A percentile compares a stretch with the other conserved stretches of the same genome.
phyloP scores from a whole-genome alignment of 2,113 vertebrate genomes.

The Gorsachius goisagi region DNA sequence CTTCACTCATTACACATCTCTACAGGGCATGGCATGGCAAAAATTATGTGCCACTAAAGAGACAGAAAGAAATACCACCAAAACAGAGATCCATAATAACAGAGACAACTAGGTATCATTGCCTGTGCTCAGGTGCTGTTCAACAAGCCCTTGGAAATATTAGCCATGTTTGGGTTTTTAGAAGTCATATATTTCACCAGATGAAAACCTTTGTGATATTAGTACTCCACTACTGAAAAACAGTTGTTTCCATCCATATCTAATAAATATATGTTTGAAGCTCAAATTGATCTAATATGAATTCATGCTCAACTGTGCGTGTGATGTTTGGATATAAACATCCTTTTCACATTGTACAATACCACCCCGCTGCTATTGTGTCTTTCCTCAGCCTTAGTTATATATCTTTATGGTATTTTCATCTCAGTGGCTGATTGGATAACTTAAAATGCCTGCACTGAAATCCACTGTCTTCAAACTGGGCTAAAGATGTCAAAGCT shows the following conservation, averaged over 20 bases:
- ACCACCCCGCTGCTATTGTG: background rate
- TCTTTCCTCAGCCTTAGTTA: background rate
- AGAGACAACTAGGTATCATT: background rate
- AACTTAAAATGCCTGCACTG: background rate
- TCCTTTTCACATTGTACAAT: background rate
- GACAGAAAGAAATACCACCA: background rate
- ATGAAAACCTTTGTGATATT: background rate
- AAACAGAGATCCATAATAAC: background rate
- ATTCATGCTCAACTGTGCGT: constrained; percentile 17
- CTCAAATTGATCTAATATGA: background rate
- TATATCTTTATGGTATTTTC: background rate
- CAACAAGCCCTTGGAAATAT: background rate
- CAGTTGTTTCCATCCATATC: background rate
- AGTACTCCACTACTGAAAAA: background rate
- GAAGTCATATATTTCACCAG: background rate
- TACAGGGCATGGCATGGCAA: background rate
- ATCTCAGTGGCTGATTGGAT: background rate
- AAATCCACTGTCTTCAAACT: background rate
- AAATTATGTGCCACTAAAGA: background rate
- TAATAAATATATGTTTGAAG: constrained; percentile 20
- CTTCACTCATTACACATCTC: background rate
- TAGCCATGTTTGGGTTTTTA: background rate
- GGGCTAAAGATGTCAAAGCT: background rate
- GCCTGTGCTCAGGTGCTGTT: background rate
- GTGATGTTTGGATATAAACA: constrained; percentile 47